Conservation (phyloP, 2,113 vertebrate genomes). For the Anolis carolinensis region DNA sequence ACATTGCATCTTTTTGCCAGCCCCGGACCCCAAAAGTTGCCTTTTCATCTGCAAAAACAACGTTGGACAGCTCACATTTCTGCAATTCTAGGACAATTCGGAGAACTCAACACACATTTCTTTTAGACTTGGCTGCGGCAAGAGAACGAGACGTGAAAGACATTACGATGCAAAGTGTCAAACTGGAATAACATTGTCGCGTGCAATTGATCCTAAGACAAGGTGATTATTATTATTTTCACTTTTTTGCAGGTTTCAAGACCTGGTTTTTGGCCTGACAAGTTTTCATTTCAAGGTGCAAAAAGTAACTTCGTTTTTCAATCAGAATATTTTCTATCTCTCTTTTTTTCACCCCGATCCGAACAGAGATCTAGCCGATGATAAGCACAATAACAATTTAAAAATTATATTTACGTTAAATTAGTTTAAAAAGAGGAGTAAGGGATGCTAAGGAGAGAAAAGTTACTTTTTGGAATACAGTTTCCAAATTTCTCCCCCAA, state of each 20-base stretch:
- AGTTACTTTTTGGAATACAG: no score
- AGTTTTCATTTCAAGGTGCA: slow-evolving; percentile 33
- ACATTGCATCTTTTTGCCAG: slow-evolving; percentile 13
- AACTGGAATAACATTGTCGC: not conserved
- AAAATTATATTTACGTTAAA: slow-evolving; percentile 11
- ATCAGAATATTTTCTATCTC: no score
- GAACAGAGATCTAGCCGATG: slow-evolving; percentile 43
- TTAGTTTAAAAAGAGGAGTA: slow-evolving; percentile 4
- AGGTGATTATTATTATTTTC: not conserved
- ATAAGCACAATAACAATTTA: slow-evolving; percentile 41
- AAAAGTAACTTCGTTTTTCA: no score
- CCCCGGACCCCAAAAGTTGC: slow-evolving; percentile 7
- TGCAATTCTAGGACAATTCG: slow-evolving; percentile 33
- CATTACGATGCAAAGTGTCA: not conserved
- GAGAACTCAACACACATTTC: not conserved
- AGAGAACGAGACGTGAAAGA: not conserved
- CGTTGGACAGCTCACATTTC: not conserved
- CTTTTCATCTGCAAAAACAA: slow-evolving; percentile 13
- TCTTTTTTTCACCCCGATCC: not conserved
- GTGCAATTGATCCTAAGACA: slow-evolving; percentile 2
- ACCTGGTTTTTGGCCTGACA: slow-evolving; percentile 41
- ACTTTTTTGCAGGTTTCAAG: not conserved
- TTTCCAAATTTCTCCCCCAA: no score
- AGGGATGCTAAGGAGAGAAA: not conserved
- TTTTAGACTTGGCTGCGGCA: not conserved